Conservation (phyloP, 1,140 invertebrate species). For the Apis florea region DNA sequence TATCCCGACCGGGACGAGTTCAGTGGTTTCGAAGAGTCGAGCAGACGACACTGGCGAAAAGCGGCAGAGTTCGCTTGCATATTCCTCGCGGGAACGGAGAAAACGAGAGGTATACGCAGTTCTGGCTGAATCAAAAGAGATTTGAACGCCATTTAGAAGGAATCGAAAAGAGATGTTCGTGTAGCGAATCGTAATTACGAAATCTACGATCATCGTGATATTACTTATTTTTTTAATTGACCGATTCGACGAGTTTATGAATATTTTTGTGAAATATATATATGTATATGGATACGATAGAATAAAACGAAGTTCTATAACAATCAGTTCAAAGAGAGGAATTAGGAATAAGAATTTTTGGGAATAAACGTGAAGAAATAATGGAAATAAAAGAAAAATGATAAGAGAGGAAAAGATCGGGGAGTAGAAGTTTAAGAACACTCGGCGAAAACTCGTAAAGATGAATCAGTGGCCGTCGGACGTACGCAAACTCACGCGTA, state of each 20-base stretch:
- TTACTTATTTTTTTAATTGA: neutral
- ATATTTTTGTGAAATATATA: neutral
- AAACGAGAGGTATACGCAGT: neutral
- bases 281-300: neutral
- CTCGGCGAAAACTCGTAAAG: neutral
- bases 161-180: neutral
- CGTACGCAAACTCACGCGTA: neutral
- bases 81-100: slow-evolving; percentile 28
- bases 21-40: slow-evolving; percentile 64
- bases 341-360: neutral
- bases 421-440: neutral
- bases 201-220: no score
- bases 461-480: neutral
- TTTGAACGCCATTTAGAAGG: neutral
- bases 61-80: slow-evolving; percentile 40
- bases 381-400: neutral
- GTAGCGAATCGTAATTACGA: neutral
- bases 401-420: neutral
- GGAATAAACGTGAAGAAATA: neutral
- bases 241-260: neutral
- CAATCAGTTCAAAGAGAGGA: neutral
- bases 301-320: neutral
- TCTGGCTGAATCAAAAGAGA: neutral
- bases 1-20: slow-evolving; percentile 60
- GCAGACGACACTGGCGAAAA: slow-evolving; percentile 48